Percentiles rank a stretch among this genome's conserved stretches.
Evolutionary conservation across 2,888 invertebrate species (phyloP).

Genomic region (Nasonovia ribisnigri): DNA sequence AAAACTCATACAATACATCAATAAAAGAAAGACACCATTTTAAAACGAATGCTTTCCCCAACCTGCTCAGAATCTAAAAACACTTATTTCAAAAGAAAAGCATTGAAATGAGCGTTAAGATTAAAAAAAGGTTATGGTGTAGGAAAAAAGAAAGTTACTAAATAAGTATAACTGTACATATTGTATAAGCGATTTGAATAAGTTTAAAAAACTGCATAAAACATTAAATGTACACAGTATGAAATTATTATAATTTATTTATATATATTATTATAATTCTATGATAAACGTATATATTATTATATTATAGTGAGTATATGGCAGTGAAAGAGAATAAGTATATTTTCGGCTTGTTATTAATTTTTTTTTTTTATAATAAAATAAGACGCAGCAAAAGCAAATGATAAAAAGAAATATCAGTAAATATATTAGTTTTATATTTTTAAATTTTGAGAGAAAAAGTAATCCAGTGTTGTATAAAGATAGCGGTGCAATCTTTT

Average conservation of each 20-base stretch:
- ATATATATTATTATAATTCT: not conserved
- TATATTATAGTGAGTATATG: not conserved
- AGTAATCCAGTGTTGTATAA: not conserved
- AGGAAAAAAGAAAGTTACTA: not conserved
- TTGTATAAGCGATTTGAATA: constrained; percentile 13
- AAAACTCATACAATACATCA: not conserved
- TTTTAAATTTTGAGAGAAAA: not conserved
- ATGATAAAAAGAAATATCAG: not conserved
- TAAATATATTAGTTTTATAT: not conserved
- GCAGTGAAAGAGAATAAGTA: not conserved
- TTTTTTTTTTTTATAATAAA: not conserved
- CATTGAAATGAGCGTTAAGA: not conserved
- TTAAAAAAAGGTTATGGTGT: not conserved
- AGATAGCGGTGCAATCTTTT: not conserved
- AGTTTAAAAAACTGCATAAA: constrained; percentile 16
- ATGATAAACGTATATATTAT: not conserved
- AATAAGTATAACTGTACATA: not conserved
- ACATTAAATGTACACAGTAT: constrained; percentile 11
- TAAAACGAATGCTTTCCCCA: not conserved
- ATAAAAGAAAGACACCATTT: not conserved
- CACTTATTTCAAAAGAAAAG: not conserved
- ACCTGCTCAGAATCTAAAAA: not conserved
- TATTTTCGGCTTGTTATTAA: not conserved
- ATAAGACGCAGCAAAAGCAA: not conserved
- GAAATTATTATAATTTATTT: constrained; percentile 14